A percentile compares a stretch with the other conserved stretches of the same genome.
Conservation (phyloP, 1,140 invertebrate genomes). For the Ceratitis capitata region DNA sequence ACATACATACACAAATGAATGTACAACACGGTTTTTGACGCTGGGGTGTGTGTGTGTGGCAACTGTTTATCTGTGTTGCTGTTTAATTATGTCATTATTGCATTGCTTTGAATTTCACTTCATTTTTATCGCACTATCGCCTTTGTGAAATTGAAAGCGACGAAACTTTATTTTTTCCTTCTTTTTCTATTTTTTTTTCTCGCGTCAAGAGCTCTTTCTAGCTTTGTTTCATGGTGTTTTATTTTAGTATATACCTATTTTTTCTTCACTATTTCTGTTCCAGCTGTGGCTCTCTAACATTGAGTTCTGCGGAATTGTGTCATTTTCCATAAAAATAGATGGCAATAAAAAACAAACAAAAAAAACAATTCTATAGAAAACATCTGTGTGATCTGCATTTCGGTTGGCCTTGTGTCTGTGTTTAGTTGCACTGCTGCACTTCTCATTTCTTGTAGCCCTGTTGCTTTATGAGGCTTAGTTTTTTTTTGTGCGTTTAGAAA, state of each 20-base stretch:
- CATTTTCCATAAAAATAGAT: not conserved
- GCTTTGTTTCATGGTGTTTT: not conserved
- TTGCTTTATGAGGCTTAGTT: not conserved
- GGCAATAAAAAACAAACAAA: not conserved
- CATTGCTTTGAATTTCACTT: constrained; percentile 29
- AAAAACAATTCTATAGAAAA: not conserved
- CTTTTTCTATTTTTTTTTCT: not conserved
- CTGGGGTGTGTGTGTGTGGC: not conserved
- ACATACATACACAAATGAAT: not conserved
- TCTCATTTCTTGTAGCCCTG: not conserved
- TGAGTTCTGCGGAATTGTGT: not conserved
- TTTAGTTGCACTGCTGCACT: not conserved
- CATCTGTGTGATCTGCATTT: not conserved
- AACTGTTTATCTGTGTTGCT: not conserved
- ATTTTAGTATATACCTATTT: not conserved
- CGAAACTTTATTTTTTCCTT: too few species aligned
- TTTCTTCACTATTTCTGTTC: not conserved
- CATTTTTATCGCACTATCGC: constrained; percentile 16
- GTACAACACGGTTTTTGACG: not conserved
- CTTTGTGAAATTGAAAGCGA: not conserved
- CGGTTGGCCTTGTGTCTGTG: not conserved
- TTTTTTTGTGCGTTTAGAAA: too few species aligned
- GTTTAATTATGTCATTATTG: constrained; percentile 35
- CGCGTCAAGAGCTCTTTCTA: not conserved
- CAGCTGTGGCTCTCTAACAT: not conserved